Evolutionary conservation across 2,797 vertebrate species (phyloP).

Genomic region (Danio jaintianensis): DNA sequence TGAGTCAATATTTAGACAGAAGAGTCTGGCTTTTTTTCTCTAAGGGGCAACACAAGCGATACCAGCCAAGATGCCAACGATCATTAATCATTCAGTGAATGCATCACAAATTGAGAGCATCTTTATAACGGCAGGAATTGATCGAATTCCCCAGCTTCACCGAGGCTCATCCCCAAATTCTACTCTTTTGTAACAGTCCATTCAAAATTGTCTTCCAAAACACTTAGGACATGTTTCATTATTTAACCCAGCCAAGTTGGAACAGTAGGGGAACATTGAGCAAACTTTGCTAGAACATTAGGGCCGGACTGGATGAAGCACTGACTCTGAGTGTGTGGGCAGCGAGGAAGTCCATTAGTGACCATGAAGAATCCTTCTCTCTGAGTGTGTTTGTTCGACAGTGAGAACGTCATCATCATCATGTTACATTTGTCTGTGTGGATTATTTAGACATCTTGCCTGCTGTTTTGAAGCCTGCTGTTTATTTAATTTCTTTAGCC

Average conservation of each 20-base stretch:
- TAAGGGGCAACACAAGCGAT: neutral
- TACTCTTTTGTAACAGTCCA: conserved; percentile 3
- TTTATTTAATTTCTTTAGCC: neutral
- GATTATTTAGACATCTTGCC: conserved; percentile 8
- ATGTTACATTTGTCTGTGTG: conserved; percentile 24
- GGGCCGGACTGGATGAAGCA: conserved; percentile 34
- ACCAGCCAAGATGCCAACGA: neutral
- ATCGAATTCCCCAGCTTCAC: neutral
- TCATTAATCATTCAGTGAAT: conserved; percentile 4
- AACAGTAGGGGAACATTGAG: conserved; percentile 9
- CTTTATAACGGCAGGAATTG: conserved; percentile 17
- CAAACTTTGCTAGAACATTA: conserved; percentile 21
- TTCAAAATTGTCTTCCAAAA: neutral
- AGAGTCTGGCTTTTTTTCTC: neutral
- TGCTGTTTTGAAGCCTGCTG: conserved; percentile 32
- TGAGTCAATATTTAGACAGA: conserved; percentile 7
- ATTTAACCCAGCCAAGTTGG: conserved; percentile 34
- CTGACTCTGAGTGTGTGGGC: conserved; percentile 36
- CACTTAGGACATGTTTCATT: conserved; percentile 4
- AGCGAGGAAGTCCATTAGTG: conserved; percentile 55
- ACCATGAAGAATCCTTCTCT: conserved; percentile 26
- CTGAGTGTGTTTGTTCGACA: conserved; percentile 34
- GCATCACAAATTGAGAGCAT: conserved; percentile 10
- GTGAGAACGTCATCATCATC: conserved; percentile 14
- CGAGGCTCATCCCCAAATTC: neutral